Conservation (phyloP, 2,797 vertebrate genomes). For the Hyperoplus immaculatus region DNA sequence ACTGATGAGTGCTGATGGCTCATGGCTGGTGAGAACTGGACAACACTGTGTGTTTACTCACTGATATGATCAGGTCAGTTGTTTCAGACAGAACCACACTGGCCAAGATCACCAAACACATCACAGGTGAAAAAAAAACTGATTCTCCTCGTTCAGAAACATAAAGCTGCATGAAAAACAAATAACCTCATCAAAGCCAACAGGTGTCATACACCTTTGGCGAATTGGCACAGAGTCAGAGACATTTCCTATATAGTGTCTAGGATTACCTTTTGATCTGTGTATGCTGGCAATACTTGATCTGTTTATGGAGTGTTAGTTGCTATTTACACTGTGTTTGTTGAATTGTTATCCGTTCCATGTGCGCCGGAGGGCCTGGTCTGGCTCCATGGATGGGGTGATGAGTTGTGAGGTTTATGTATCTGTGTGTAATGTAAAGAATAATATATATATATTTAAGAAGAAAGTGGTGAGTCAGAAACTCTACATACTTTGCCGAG, state of each 20-base stretch:
- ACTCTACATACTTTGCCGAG: no score
- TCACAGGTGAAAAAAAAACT: not conserved
- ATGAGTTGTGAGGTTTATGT: not conserved
- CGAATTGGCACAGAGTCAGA: conserved; percentile 7
- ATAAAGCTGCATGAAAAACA: conserved; percentile 19
- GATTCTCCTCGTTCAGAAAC: not conserved
- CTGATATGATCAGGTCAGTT: not conserved
- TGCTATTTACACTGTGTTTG: conserved; percentile 53
- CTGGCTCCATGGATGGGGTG: conserved; percentile 6
- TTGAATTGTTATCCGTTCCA: conserved; percentile 60
- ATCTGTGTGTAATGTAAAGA: not conserved
- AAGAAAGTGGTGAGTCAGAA: no score
- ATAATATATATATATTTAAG: no score
- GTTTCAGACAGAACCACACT: conserved; percentile 9
- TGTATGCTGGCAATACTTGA: conserved; percentile 12
- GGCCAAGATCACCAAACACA: conserved; percentile 6
- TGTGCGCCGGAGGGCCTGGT: conserved; percentile 41
- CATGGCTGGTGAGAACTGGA: not conserved
- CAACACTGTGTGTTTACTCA: not conserved
- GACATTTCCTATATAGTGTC: not conserved
- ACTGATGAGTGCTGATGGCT: no score
- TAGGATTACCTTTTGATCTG: not conserved
- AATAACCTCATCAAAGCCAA: conserved; percentile 21
- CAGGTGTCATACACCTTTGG: conserved; percentile 9
- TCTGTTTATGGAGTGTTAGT: conserved; percentile 51